A percentile compares a stretch with the other conserved stretches of the same genome.
Evolutionary conservation across 2,888 invertebrate genomes (phyloP).

Genomic region (Sussaba pulchella): DNA sequence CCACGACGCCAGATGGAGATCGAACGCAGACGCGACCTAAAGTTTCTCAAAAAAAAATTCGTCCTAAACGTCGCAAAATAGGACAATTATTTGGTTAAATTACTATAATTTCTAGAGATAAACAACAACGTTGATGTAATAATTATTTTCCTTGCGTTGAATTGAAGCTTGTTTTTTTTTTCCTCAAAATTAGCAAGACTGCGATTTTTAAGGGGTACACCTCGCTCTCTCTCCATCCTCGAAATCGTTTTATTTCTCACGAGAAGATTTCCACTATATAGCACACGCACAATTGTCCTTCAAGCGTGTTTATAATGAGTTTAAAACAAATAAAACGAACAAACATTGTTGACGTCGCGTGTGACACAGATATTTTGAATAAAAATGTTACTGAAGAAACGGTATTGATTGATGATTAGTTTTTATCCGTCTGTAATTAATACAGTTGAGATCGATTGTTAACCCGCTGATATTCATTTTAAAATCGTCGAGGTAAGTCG

Average conservation of each 20-base stretch:
- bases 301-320: too few relatives aligned
- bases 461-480: background rate
- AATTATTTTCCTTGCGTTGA: too few relatives aligned
- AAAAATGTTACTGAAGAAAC: slow-evolving; percentile 50
- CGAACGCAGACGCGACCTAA: slow-evolving; percentile 8
- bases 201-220: background rate
- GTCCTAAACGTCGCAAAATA: slow-evolving; percentile 5
- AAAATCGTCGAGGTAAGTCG: too few relatives aligned
- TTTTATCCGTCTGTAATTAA: too few relatives aligned
- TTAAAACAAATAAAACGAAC: too few relatives aligned
- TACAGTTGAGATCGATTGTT: background rate
- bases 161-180: too few relatives aligned
- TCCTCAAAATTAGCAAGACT: background rate
- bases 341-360: slow-evolving; percentile 47
- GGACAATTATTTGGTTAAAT: slow-evolving; percentile 12
- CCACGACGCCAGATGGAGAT: slow-evolving; percentile 44
- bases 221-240: slow-evolving; percentile 35
- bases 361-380: slow-evolving; percentile 57
- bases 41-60: background rate
- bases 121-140: too few relatives aligned
- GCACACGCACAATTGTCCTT: background rate
- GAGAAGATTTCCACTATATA: slow-evolving; percentile 25
- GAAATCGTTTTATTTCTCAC: slow-evolving; percentile 17
- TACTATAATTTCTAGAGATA: slow-evolving; percentile 9
- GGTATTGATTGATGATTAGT: too few relatives aligned